These are phyloP conservation scores for Eulemur rubriventer DNA, from an alignment of 2,797 vertebrate species.

Conservation along the genomic window DNA sequence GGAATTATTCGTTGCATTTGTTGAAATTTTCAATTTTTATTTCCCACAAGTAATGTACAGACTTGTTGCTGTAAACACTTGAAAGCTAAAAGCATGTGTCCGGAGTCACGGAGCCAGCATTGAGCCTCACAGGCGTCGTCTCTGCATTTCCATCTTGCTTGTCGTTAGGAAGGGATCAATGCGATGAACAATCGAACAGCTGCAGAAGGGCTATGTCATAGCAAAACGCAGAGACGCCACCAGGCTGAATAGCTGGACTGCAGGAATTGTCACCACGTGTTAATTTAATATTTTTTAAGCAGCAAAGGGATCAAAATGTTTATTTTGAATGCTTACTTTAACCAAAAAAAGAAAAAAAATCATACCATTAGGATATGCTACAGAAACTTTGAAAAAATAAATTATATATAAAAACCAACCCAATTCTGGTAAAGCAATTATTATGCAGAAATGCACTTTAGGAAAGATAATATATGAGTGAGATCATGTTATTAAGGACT, in stretches of 20 bases:
- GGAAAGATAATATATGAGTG: neutral
- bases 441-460: constrained; percentile 6
- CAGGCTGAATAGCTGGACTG: neutral
- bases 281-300: neutral
- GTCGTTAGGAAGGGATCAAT: neutral
- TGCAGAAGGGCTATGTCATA: too few relatives aligned
- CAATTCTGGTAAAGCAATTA: constrained; percentile 75
- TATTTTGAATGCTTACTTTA: constrained; percentile 85
- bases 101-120: too few relatives aligned
- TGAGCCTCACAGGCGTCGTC: too few relatives aligned
- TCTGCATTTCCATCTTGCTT: neutral
- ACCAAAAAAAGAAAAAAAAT: neutral
- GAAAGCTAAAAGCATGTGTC: neutral
- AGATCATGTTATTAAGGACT: constrained; percentile 71
- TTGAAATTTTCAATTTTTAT: neutral
- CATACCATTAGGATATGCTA: constrained; percentile 84
- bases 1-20: neutral
- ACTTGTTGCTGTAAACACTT: neutral
- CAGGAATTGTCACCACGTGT: neutral
- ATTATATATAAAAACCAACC: constrained; percentile 83
- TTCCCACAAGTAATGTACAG: neutral
- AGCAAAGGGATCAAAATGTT: constrained; percentile 74
- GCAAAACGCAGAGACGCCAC: neutral
- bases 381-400: constrained; percentile 88
- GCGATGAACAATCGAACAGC: neutral